Evolutionary conservation across 2,113 vertebrate species (phyloP).

Genomic region (Myanophis thanlyinensis): DNA sequence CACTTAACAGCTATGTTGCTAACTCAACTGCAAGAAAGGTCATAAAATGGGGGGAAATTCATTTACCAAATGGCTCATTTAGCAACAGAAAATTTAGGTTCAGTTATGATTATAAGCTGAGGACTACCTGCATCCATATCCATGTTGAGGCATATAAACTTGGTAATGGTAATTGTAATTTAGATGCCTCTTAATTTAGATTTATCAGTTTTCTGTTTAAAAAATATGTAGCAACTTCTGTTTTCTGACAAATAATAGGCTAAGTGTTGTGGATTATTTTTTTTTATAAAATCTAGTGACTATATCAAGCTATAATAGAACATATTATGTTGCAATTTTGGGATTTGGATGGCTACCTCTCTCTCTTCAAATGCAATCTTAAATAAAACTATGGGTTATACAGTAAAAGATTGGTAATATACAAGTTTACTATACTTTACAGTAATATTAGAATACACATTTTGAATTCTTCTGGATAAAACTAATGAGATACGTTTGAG

Average conservation of each 20-base stretch:
- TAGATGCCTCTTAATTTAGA: background rate
- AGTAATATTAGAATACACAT: constrained; percentile 60
- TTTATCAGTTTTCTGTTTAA: background rate
- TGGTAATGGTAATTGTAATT: background rate
- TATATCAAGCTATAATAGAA: background rate
- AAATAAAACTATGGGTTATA: constrained; percentile 56
- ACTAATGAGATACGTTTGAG: constrained; percentile 61
- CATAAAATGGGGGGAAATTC: no score
- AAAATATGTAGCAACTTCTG: background rate
- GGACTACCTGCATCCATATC: background rate
- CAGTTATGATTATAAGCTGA: no score
- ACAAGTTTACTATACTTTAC: constrained; percentile 53
- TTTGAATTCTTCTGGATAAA: constrained; percentile 61
- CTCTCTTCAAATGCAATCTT: background rate
- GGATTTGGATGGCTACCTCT: background rate
- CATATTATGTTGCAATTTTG: background rate
- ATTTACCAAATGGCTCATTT: no score
- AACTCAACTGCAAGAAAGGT: background rate
- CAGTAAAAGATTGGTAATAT: constrained; percentile 29
- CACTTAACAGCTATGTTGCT: background rate
- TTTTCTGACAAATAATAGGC: background rate
- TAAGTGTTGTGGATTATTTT: background rate
- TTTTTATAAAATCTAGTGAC: background rate
- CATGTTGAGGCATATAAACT: background rate
- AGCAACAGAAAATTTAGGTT: no score